These are phyloP conservation scores for Pandion haliaetus DNA, from an alignment of 2,113 vertebrate species.

Conservation along the genomic window DNA sequence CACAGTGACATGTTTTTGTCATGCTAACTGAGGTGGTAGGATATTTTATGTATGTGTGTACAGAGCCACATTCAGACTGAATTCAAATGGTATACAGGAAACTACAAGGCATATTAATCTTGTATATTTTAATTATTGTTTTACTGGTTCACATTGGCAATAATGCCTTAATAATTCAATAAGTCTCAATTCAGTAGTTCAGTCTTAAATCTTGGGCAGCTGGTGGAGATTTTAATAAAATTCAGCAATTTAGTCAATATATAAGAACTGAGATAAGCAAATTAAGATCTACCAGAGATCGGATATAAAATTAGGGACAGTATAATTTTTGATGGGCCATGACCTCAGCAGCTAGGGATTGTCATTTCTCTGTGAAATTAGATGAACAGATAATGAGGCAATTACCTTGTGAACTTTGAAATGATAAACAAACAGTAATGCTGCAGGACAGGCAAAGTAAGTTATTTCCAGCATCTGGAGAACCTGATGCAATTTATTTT, in stretches of 20 bases:
- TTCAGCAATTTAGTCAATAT: slow-evolving; percentile 28
- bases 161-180: slow-evolving; percentile 48
- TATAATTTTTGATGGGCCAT: slow-evolving; percentile 47
- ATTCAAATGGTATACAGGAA: neutral
- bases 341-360: slow-evolving; percentile 48
- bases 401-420: slow-evolving; percentile 42
- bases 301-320: slow-evolving; percentile 49
- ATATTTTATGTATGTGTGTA: neutral
- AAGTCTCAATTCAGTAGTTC: slow-evolving; percentile 36
- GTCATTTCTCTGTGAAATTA: slow-evolving; percentile 43
- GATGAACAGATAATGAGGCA: slow-evolving; percentile 48
- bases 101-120: slow-evolving; percentile 8
- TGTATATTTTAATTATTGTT: slow-evolving; percentile 37
- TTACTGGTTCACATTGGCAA: neutral
- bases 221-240: slow-evolving; percentile 58
- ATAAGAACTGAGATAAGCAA: slow-evolving; percentile 51
- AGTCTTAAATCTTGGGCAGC: slow-evolving; percentile 53
- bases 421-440: slow-evolving; percentile 32
- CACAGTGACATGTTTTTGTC: neutral
- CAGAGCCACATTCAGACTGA: neutral
- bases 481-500: neutral
- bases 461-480: neutral
- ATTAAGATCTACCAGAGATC: slow-evolving; percentile 51
- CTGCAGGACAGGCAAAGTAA: slow-evolving; percentile 4
- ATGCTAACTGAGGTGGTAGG: neutral